Evolutionary conservation across 2,888 invertebrate species (phyloP), one percentile per base, ranked within the genome.

Genomic region (Drepana falcataria): DNA sequence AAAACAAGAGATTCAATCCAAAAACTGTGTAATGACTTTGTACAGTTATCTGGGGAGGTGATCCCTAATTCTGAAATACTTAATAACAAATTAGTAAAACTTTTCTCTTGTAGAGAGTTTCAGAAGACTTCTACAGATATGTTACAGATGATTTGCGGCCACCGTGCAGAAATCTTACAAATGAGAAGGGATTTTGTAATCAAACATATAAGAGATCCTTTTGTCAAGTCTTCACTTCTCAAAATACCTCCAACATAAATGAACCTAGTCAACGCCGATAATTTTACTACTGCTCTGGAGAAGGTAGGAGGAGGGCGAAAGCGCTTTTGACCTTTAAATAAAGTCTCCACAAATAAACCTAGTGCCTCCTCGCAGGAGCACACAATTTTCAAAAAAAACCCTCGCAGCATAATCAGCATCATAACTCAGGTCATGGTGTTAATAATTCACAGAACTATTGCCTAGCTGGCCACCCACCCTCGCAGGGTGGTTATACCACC

Each of bases 261-360:
- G 2, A 33, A 58, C 41, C 40, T 61, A 33, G 57, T 60, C 35
- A 56, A 58, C 51, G 47, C 59, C 3, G 63, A 64, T 21, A 6
- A 7, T 5, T 55, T 65, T 35, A 58, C 59, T 34, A 34, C 59
- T 2, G 35, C 53, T 2, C 21, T 63, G 5, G 66, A 68, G 55
- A 65, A 64, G 52, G 58, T 55, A 2, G 65, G 66, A 4, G 66
- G 66, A 2, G 56, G 64, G 4, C 51, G 62, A 3, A 66, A 65
- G 53, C 54, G 41, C 0, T 65, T 66, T 47, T 63, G 59, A 59
- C 60, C 61, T 7, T 9, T 48, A 49, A 54, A 55, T 4, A 53
- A 48, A 35, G 35, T 5, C 47, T 37, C 33, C 35, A 37, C 41
- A 33, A 40, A 34, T 40, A 7, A 48, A 48, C 40, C 34, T 48